Percentiles rank a stretch among this genome's conserved stretches.
Conservation (phyloP, 2,888 invertebrate species). For the Hypsopygia costalis region DNA sequence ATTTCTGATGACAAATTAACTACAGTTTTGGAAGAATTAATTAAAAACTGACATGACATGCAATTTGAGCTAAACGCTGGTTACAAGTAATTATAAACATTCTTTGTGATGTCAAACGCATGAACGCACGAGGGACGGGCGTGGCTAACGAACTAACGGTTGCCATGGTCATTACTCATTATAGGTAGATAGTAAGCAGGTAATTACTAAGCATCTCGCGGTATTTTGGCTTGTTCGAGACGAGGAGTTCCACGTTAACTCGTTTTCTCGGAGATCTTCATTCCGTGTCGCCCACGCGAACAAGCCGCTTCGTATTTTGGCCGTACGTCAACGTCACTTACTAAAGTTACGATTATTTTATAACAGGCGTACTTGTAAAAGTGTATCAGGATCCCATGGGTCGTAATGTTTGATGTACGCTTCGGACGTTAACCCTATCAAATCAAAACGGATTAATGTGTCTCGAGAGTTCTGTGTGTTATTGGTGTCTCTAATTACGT, state of each 20-base stretch:
- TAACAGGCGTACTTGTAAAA: conserved; percentile 38
- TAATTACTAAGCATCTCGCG: conserved; percentile 16
- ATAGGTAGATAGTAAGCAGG: conserved; percentile 10
- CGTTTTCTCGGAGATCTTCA: conserved; percentile 38
- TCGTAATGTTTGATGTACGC: conserved; percentile 54
- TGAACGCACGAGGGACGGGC: conserved; percentile 5
- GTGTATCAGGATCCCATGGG: conserved; percentile 47
- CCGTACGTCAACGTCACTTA: conserved; percentile 37
- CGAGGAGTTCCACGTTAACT: conserved; percentile 33
- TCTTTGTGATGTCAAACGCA: conserved; percentile 5
- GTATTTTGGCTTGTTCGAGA: conserved; percentile 22
- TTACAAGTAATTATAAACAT: conserved; percentile 6
- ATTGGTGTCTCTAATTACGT: conserved; percentile 75
- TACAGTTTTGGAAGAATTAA: conserved; percentile 9
- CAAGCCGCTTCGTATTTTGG: conserved; percentile 36
- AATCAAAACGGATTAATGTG: conserved; percentile 70
- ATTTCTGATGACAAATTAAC: no score
- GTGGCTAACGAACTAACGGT: conserved; percentile 5
- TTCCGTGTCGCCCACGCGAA: conserved; percentile 44
- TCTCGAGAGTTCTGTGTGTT: conserved; percentile 64
- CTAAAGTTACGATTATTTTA: conserved; percentile 49
- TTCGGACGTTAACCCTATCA: conserved; percentile 57
- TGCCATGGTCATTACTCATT: conserved; percentile 6
- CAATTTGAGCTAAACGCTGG: conserved; percentile 3
- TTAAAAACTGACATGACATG: conserved; percentile 1